phyloP scores from a whole-genome alignment of 2,888 invertebrate genomes.

The Perithous albicinctus region DNA sequence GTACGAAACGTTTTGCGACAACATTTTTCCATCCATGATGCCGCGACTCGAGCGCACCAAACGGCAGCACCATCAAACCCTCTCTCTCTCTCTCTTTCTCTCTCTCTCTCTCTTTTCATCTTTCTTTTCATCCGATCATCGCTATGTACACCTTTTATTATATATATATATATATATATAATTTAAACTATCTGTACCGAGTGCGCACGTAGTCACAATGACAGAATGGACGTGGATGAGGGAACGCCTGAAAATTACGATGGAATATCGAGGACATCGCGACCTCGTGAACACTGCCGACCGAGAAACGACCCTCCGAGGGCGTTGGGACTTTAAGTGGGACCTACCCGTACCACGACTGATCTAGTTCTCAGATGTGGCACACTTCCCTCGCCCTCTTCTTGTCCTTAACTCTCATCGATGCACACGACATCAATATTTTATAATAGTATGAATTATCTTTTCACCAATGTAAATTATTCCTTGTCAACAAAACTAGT shows the following conservation, averaged over 20 bases:
- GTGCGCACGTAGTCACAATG: conserved; percentile 29
- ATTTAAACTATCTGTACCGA: background rate
- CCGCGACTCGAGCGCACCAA: conserved; percentile 21
- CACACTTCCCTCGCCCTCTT: conserved; percentile 47
- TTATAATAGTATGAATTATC: conserved; percentile 61
- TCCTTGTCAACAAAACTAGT: conserved; percentile 54
- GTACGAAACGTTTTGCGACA: conserved; percentile 65
- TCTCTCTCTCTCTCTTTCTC: too few relatives aligned
- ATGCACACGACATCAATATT: conserved; percentile 38
- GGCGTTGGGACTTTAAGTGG: conserved; percentile 56
- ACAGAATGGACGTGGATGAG: conserved; percentile 59
- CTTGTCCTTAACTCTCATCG: conserved; percentile 23
- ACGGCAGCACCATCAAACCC: conserved; percentile 7
- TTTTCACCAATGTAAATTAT: conserved; percentile 54
- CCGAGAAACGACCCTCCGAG: conserved; percentile 56
- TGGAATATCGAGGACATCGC: conserved; percentile 63
- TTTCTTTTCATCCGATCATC: conserved; percentile 42
- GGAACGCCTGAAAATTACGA: conserved; percentile 66
- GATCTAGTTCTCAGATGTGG: conserved; percentile 64
- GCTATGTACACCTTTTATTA: conserved; percentile 12
- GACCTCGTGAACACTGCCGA: conserved; percentile 56
- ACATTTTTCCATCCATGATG: conserved; percentile 32
- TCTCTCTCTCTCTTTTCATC: conserved; percentile 33
- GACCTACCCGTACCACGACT: conserved; percentile 14
- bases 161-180: conserved; percentile 13